A percentile compares a stretch with the other conserved stretches of the same genome.
Evolutionary conservation across 1,140 invertebrate species (phyloP).

Genomic region (Brachionus paranguensis): DNA sequence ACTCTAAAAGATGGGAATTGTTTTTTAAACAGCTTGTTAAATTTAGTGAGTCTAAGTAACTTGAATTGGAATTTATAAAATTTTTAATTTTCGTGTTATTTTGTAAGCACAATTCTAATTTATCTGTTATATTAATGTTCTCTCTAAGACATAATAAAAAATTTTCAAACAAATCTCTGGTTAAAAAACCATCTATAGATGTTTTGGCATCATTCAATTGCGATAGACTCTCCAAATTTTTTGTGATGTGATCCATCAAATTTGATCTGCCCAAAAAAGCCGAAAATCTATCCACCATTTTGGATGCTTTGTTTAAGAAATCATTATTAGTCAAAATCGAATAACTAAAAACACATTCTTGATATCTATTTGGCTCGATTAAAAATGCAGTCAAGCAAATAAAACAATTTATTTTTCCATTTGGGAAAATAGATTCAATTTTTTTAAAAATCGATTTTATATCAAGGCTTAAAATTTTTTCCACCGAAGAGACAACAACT

Average conservation of each 20-base stretch:
- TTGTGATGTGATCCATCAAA: neutral
- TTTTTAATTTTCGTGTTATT: neutral
- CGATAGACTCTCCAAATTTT: neutral
- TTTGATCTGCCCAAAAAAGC: neutral
- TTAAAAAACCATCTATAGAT: neutral
- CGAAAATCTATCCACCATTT: neutral
- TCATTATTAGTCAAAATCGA: neutral
- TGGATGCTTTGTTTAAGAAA: neutral
- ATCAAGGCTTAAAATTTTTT: neutral
- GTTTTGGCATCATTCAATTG: neutral
- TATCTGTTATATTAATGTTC: neutral
- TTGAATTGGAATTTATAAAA: neutral
- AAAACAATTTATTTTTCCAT: neutral
- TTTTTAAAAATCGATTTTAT: neutral
- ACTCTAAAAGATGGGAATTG: neutral
- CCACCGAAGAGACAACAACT: neutral
- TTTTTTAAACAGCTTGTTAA: neutral
- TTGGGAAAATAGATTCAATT: neutral
- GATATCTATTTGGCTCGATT: neutral
- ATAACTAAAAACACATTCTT: neutral
- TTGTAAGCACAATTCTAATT: neutral
- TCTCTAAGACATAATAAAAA: neutral
- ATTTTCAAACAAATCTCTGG: neutral
- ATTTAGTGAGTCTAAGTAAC: neutral
- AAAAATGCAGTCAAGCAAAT: neutral